These are phyloP conservation scores for Gasterosteus aculeatus DNA, from an alignment of 2,113 vertebrate species.

Conservation along the genomic window DNA sequence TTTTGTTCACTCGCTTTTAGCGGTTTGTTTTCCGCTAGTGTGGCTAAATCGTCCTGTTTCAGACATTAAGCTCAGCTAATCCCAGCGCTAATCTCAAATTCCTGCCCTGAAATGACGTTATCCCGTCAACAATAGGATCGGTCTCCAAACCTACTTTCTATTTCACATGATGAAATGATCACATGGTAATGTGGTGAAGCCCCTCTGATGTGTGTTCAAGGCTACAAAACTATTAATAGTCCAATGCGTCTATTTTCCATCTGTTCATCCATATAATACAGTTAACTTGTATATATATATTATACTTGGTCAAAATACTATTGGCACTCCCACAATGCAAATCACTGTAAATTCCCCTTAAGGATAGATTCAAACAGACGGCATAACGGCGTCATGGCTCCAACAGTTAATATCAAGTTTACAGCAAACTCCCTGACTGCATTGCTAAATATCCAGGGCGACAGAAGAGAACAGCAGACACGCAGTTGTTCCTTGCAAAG, in stretches of 20 bases:
- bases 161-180: slow-evolving; percentile 17
- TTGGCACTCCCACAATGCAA: too few species aligned
- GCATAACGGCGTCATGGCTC: too few species aligned
- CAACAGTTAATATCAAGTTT: slow-evolving; percentile 9
- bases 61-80: slow-evolving; percentile 54
- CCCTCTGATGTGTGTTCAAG: too few species aligned
- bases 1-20: neutral
- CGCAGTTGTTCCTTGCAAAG: slow-evolving; percentile 20
- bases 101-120: slow-evolving; percentile 22
- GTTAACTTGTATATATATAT: too few species aligned
- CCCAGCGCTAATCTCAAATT: slow-evolving; percentile 43
- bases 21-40: slow-evolving; percentile 15
- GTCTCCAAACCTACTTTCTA: slow-evolving; percentile 15
- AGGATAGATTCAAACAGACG: too few species aligned
- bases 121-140: neutral
- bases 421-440: neutral
- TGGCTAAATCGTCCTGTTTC: slow-evolving; percentile 20
- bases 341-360: too few species aligned
- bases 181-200: slow-evolving; percentile 4
- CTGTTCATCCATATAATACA: too few species aligned
- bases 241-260: too few species aligned
- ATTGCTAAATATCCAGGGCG: neutral
- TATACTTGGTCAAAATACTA: too few species aligned
- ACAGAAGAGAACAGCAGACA: slow-evolving; percentile 5
- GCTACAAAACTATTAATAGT: too few species aligned